A percentile compares a stretch with the other conserved stretches of the same genome.
Evolutionary conservation across 92 coral and sea anemone species (phyloP).

Genomic region (Zoanthus sansibaricus): DNA sequence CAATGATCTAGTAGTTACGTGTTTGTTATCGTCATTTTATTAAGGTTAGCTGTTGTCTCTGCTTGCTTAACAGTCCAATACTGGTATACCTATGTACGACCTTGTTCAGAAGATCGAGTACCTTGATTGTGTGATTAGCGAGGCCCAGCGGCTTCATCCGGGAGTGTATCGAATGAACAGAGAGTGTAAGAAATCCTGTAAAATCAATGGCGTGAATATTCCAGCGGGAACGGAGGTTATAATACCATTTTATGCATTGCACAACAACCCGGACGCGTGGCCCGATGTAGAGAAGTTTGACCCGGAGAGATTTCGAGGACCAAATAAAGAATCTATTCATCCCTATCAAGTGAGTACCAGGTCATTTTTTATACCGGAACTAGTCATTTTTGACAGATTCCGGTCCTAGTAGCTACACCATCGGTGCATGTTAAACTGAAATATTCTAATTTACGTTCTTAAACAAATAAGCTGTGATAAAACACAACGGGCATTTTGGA

Average conservation of each 20-base stretch:
- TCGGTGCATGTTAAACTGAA: no score
- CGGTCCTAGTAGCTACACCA: no score
- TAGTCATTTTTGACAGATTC: no score
- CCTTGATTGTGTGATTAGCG: conserved; percentile 76
- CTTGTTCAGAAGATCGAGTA: conserved; percentile 76
- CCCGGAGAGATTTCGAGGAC: conserved; percentile 71
- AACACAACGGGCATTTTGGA: no score
- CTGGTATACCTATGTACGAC: conserved; percentile 66
- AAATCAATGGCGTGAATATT: conserved; percentile 54
- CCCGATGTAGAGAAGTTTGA: conserved; percentile 73
- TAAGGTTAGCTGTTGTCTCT: not conserved
- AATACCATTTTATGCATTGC: conserved; percentile 66
- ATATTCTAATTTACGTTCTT: no score
- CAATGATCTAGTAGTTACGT: not conserved
- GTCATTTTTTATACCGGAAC: no score
- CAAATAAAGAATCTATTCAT: conserved; percentile 5
- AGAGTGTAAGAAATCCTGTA: conserved; percentile 55
- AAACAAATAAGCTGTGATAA: no score
- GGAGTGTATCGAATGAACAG: conserved; percentile 59
- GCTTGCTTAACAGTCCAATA: conserved; percentile 42
- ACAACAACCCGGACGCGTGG: conserved; percentile 80
- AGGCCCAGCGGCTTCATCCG: conserved; percentile 69
- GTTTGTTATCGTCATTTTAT: not conserved
- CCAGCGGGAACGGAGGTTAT: conserved; percentile 69
- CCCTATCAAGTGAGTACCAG: conserved; percentile 7